Conservation (phyloP, 1,140 invertebrate genomes). For the Aricia agestis region DNA sequence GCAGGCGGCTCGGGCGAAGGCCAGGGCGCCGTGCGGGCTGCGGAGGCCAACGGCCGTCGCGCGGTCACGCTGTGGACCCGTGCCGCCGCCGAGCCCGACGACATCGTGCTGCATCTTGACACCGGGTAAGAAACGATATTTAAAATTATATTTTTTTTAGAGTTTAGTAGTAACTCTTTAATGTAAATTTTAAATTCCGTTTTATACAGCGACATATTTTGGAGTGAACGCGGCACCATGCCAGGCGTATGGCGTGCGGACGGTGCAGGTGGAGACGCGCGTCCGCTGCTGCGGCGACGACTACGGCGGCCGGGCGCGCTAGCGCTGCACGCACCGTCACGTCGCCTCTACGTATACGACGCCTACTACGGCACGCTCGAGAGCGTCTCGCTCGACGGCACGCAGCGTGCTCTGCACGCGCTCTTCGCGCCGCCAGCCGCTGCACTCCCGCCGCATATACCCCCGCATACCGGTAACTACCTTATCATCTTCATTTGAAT, state of each 20-base stretch:
- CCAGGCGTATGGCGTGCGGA: conserved; percentile 35
- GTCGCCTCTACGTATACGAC: conserved; percentile 30
- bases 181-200: too few species aligned
- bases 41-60: conserved; percentile 43
- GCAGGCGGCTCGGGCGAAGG: conserved; percentile 22
- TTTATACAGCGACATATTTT: conserved; percentile 38
- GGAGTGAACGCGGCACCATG: conserved; percentile 46
- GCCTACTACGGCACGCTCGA: conserved; percentile 44
- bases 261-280: conserved; percentile 30
- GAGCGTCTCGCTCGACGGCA: conserved; percentile 38
- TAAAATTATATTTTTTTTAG: too few species aligned
- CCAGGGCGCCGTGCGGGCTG: conserved; percentile 32
- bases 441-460: conserved; percentile 20
- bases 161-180: too few species aligned
- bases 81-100: conserved; percentile 41
- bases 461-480: not conserved
- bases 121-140: conserved; percentile 29
- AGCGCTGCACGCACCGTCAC: conserved; percentile 76
- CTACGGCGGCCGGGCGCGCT: conserved; percentile 79
- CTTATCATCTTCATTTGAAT: not conserved
- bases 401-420: conserved; percentile 34
- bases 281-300: conserved; percentile 32
- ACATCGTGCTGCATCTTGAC: conserved; percentile 40
- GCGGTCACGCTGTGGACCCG: conserved; percentile 40
- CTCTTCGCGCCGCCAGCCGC: conserved; percentile 34